Conservation (phyloP, 2,888 invertebrate species). For the Zaprionus lineosus region DNA sequence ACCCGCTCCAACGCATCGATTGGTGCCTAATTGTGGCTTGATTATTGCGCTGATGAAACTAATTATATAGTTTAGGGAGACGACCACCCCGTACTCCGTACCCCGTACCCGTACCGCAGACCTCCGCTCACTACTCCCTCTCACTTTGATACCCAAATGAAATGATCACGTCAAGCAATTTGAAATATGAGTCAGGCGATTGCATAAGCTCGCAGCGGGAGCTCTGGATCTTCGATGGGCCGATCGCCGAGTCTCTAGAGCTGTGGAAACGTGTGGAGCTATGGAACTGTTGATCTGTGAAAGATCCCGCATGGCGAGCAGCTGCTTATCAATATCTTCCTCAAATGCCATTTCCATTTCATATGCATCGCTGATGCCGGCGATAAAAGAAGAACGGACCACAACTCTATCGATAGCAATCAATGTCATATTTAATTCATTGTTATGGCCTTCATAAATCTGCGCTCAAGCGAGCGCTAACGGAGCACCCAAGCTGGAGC, state of each 20-base stretch:
- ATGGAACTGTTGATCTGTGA: slow-evolving; percentile 7
- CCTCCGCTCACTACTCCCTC: neutral
- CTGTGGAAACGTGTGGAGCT: no score
- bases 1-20: neutral
- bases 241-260: no score
- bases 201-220: slow-evolving; percentile 64
- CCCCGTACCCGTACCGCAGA: neutral
- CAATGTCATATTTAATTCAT: slow-evolving; percentile 76
- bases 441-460: slow-evolving; percentile 76
- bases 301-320: slow-evolving; percentile 28
- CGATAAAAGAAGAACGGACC: slow-evolving; percentile 57
- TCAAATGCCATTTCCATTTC: slow-evolving; percentile 44
- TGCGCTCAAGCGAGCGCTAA: slow-evolving; percentile 29
- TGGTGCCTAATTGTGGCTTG: slow-evolving; percentile 64
- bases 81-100: slow-evolving; percentile 27
- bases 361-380: slow-evolving; percentile 58
- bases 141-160: slow-evolving; percentile 28
- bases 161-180: slow-evolving; percentile 58
- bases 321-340: slow-evolving; percentile 42
- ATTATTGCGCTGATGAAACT: slow-evolving; percentile 76
- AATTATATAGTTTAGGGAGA: slow-evolving; percentile 66
- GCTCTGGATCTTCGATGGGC: no score
- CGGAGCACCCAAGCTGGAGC: neutral
- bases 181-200: slow-evolving; percentile 65
- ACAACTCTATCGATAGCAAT: slow-evolving; percentile 73